A percentile compares a stretch with the other conserved stretches of the same genome.
phyloP scores from a whole-genome alignment of 1,140 invertebrate species.

The Gryon sp. region DNA sequence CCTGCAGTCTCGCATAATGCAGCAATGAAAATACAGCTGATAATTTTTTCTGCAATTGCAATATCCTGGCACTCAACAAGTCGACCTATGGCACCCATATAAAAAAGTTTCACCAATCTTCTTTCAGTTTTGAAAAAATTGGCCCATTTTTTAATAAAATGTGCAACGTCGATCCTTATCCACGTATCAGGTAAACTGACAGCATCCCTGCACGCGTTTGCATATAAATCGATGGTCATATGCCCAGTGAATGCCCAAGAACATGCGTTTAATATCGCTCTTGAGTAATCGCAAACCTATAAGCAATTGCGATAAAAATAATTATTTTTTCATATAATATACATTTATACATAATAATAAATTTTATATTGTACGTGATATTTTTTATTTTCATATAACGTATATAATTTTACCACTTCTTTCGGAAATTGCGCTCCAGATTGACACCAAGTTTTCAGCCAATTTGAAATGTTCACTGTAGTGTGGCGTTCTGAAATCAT shows the following conservation, averaged over 20 bases:
- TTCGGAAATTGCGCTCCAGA: conserved; percentile 16
- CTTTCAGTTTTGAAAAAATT: neutral
- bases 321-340: neutral
- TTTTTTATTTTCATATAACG: too few species aligned
- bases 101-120: conserved; percentile 7
- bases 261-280: conserved; percentile 12
- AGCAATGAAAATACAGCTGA: neutral
- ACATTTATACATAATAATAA: neutral
- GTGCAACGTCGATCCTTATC: conserved; percentile 13
- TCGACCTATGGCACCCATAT: conserved; percentile 5
- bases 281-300: conserved; percentile 15
- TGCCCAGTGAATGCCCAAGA: conserved; percentile 4
- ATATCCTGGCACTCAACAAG: neutral
- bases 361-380: neutral
- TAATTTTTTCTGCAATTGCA: neutral
- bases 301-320: neutral
- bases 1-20: conserved; percentile 1
- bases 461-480: neutral
- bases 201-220: neutral
- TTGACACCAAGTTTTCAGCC: conserved; percentile 8
- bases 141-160: conserved; percentile 19
- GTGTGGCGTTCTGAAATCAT: conserved; percentile 11
- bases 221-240: conserved; percentile 1
- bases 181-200: neutral
- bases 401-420: too few species aligned